Conservation (phyloP, 2,888 invertebrate species). For the Meghimatium bilineatum region DNA sequence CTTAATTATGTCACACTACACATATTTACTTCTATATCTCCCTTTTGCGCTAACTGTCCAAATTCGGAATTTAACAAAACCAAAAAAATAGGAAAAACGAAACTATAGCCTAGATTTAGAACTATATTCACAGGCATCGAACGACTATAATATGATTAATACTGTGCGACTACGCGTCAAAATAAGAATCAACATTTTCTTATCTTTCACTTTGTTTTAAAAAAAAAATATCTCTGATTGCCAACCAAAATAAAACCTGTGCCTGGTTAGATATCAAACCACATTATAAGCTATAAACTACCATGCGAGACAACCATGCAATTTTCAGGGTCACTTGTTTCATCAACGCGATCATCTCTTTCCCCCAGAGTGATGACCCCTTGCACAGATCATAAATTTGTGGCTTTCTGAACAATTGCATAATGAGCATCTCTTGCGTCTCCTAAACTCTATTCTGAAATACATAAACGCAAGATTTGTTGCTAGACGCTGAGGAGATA, state of each 20-base stretch:
- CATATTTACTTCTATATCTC: no score
- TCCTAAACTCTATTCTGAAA: background rate
- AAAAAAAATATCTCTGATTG: no score
- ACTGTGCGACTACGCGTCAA: background rate
- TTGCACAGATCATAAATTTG: constrained; percentile 2
- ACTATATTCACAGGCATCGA: background rate
- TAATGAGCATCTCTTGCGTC: background rate
- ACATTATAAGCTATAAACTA: background rate
- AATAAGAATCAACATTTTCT: background rate
- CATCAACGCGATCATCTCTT: background rate
- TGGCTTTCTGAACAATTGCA: background rate
- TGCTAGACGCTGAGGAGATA: background rate
- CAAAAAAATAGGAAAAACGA: background rate
- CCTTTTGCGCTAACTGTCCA: background rate
- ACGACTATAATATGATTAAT: background rate
- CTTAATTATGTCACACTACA: no score
- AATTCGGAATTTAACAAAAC: background rate
- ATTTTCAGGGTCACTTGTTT: constrained; percentile 40
- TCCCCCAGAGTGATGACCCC: background rate
- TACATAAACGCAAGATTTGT: background rate
- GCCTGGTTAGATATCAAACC: constrained; percentile 1
- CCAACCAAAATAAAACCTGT: background rate
- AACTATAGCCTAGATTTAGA: background rate
- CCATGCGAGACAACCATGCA: constrained; percentile 1
- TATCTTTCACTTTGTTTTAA: background rate